phyloP scores from a whole-genome alignment of 1,140 invertebrate genomes.

The Leucophenga varia region DNA sequence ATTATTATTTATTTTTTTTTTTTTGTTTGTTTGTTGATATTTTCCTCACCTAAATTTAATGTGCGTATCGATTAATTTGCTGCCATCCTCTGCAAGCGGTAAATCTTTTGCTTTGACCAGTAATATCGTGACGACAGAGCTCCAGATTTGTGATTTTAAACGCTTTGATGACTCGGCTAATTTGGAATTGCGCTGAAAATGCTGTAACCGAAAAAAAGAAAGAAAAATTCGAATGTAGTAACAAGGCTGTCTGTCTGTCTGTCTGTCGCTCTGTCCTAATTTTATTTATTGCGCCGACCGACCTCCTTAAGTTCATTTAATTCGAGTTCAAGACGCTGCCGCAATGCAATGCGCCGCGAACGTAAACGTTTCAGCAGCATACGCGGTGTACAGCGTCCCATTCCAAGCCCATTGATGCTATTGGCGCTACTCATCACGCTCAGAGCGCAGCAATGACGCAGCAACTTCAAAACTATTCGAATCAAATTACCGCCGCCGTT shows the following conservation, averaged over 20 bases:
- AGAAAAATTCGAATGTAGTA: constrained; percentile 5
- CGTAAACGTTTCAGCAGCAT: constrained; percentile 42
- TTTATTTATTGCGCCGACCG: background rate
- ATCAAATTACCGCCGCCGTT: background rate
- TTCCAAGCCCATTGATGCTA: background rate
- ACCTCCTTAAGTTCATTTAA: constrained; percentile 40
- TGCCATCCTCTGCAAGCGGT: constrained; percentile 84
- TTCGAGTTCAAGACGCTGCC: constrained; percentile 34
- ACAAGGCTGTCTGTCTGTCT: background rate
- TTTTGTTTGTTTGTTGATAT: background rate
- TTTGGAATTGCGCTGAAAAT: constrained; percentile 75
- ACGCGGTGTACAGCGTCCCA: constrained; percentile 23
- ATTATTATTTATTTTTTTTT: background rate
- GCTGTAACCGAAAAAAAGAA: constrained; percentile 60
- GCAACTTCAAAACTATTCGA: background rate
- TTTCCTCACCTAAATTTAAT: constrained; percentile 92
- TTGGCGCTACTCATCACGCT: no score
- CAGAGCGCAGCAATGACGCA: background rate
- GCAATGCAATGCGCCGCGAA: constrained; percentile 24
- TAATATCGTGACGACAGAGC: constrained; percentile 92
- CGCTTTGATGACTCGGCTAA: constrained; percentile 76
- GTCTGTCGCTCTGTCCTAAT: background rate
- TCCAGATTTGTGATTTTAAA: constrained; percentile 91
- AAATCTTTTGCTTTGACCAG: constrained; percentile 93
- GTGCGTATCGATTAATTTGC: constrained; percentile 87